A percentile compares a stretch with the other conserved stretches of the same genome.
phyloP scores from a whole-genome alignment of 2,113 vertebrate species.

The Scalopus aquaticus region DNA sequence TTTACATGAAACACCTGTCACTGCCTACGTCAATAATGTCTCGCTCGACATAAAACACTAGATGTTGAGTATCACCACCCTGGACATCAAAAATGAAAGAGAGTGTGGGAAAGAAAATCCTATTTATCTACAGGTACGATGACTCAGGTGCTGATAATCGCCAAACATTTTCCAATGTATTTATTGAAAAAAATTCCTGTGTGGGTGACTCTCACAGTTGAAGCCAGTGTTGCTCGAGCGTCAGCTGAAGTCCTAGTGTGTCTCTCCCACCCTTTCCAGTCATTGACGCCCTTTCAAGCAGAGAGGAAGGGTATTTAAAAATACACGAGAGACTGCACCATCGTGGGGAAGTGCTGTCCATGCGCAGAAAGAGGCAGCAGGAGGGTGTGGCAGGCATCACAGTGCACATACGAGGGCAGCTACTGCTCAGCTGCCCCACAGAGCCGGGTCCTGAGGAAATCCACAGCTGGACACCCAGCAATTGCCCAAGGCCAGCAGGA shows the following conservation, averaged over 20 bases:
- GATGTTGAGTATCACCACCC: neutral
- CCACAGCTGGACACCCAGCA: neutral
- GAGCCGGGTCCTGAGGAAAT: neutral
- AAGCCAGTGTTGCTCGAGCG: no score
- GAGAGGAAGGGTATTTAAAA: no score
- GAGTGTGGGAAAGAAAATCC: neutral
- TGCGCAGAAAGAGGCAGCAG: neutral
- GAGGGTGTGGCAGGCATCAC: neutral
- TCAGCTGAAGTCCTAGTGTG: no score
- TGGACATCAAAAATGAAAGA: neutral
- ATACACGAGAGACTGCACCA: no score
- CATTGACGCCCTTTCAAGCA: neutral
- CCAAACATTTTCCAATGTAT: neutral
- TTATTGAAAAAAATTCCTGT: neutral
- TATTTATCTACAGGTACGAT: neutral
- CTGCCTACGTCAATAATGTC: neutral
- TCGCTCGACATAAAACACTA: neutral
- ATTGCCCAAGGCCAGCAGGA: neutral
- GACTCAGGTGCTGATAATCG: neutral
- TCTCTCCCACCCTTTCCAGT: neutral
- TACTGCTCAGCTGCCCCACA: no score
- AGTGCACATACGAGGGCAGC: neutral
- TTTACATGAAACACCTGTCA: neutral
- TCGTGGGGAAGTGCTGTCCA: no score
- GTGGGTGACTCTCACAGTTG: fast-evolving